Conservation (phyloP, 2,888 invertebrate genomes). For the Cistogaster globosa region DNA sequence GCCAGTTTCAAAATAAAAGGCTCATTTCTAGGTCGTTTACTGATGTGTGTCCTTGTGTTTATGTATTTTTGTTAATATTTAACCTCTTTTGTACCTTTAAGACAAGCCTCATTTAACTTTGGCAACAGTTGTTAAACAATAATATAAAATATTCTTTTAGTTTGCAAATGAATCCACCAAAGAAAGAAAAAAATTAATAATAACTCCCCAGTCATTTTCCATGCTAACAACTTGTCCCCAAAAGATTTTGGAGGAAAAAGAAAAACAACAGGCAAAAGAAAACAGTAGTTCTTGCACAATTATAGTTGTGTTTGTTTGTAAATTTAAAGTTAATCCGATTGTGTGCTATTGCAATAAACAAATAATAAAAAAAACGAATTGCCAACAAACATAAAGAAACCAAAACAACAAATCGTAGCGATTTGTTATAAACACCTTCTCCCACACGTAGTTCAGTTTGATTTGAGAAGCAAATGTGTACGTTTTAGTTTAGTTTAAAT, state of each 20-base stretch:
- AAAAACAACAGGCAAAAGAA: slow-evolving; percentile 24
- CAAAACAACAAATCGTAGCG: slow-evolving; percentile 69
- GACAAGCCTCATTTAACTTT: slow-evolving; percentile 65
- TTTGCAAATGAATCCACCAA: background rate
- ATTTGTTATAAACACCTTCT: slow-evolving; percentile 69
- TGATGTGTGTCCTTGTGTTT: no score
- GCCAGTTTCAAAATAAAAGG: no score
- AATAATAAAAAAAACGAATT: background rate
- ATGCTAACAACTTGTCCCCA: slow-evolving; percentile 10
- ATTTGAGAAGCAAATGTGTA: slow-evolving; percentile 53
- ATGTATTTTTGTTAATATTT: background rate
- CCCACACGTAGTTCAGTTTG: slow-evolving; percentile 53
- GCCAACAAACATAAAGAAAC: slow-evolving; percentile 48
- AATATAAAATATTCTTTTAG: slow-evolving; percentile 38
- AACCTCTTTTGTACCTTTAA: slow-evolving; percentile 9
- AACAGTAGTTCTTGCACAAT: slow-evolving; percentile 52
- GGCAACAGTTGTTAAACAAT: slow-evolving; percentile 68
- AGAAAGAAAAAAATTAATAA: no score
- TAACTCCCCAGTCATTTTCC: background rate
- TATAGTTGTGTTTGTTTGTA: slow-evolving; percentile 30
- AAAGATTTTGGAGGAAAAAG: background rate
- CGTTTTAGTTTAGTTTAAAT: slow-evolving; percentile 59
- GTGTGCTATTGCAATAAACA: slow-evolving; percentile 33
- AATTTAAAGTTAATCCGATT: slow-evolving; percentile 68
- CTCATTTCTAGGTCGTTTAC: no score